Percentiles rank a stretch among this genome's conserved stretches.
Conservation (phyloP, 2,797 vertebrate genomes). For the Poeciliopsis gracilis region DNA sequence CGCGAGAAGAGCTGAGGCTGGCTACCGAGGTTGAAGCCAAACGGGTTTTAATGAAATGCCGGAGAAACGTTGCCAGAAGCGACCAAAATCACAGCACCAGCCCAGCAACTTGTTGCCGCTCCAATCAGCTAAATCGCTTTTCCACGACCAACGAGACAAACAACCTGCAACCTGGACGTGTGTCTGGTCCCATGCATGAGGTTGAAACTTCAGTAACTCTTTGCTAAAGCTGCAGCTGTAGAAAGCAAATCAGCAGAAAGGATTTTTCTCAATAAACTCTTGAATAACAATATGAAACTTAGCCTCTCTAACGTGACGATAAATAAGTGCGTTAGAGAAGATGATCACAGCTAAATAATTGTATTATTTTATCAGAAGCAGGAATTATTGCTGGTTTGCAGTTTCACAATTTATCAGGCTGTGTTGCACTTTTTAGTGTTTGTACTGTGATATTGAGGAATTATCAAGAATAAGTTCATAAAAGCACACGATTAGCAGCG, state of each 20-base stretch:
- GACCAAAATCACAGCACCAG: neutral
- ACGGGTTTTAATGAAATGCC: neutral
- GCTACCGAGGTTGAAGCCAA: neutral
- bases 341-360: neutral
- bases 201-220: neutral
- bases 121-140: neutral
- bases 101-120: neutral
- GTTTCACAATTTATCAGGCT: neutral
- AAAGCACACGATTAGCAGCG: neutral
- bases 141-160: neutral
- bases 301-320: neutral
- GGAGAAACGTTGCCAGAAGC: neutral
- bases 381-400: neutral
- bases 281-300: too few relatives aligned
- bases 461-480: neutral
- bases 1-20: neutral
- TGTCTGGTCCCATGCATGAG: neutral
- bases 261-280: neutral
- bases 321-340: neutral
- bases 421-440: neutral
- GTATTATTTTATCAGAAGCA: neutral
- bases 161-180: neutral
- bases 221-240: neutral
- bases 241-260: neutral
- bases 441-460: neutral